Evolutionary conservation across 2,888 invertebrate genomes (phyloP), one percentile per base, ranked within the genome.

Genomic region (Leucoma salicis): DNA sequence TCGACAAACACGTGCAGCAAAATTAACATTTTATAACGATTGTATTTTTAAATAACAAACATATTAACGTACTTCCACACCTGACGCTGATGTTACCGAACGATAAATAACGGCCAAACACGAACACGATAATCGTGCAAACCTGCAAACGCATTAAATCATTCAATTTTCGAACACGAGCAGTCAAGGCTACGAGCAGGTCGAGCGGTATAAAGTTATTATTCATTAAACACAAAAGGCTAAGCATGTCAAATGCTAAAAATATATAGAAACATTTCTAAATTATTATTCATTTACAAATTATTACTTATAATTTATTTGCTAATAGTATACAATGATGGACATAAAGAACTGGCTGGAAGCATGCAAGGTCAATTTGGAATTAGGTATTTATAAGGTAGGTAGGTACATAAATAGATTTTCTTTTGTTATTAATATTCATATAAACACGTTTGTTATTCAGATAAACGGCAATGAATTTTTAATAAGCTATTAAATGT

Each of bases 101-200:
- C 15, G 27, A 32, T 35, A 39, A 31, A 43, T 32, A 32, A 18
- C 14, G 25, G 8, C 3, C 31, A 6, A 13, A 12, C 29, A 13
- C 29, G 27, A 13, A 21, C 39, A 36, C 39, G 36, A 46, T 31
- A 37, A 35, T 29, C 44, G 37, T 39, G 35, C 41, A 44, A 40
- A 49, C 44, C 35, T 39, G 35, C 41, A 44, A 40, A 49, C 42
- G 35, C 33, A 35, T 38, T 57, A 45, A 57, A 53, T 37, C 36
- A 50, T 50, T 58, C 34, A 15, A 45, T 50, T 41, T 46, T 53
- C 24, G 24, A 48, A 52, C 46, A 32, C 41, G 44, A 45, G 39
- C 39, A 53, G 55, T 53, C 62, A 62, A 60, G 58, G 60, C 41
- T 43, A 34, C 51, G 36, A 43, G 45, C 46, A 42, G 46, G 31